Evolutionary conservation across 2,113 vertebrate genomes (phyloP), one percentile per base, ranked within the genome.

Genomic region (Crypturellus undulatus): DNA sequence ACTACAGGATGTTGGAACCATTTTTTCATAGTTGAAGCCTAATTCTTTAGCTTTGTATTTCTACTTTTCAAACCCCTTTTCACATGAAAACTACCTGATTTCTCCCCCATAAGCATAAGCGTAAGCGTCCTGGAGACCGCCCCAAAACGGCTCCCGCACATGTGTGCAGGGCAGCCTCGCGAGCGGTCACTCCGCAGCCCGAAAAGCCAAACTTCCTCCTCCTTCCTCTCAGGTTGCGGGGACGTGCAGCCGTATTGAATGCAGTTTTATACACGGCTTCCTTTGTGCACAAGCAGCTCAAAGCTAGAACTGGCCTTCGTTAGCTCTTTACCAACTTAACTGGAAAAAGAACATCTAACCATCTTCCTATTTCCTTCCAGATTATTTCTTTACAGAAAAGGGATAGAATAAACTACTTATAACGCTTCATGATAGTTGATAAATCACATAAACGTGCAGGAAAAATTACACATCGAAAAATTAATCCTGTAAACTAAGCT

Each of bases 351-450:
- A 0, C 15, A 51, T 43, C 28, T 26, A 60, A 45, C 34, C 36
- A 64, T 45, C n/a, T 30, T 32, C 0, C 0, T 8, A 12, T 30
- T 83, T 77, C 73, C n/a, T 30, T 43, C 76, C 34, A 65, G 52
- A 32, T 36, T 36, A 67, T 3, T 91, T 83, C n/a, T 88, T 93
- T 72, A 59, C 10, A 79, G 71, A 65, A 86, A 79, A 26, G n/a
- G 30, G 45, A 78, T 0, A 0, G 45, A 94, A 79, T 10, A 69
- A 81, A 16, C 34, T 81, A 64, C 28, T 86, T 76, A 36, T 3
- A 10, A 63, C 84, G 16, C 1, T 43, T 40, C 13, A 21, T 5
- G 30, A 43, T 26, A 88, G 51, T 4, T 9, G 1, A 64, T 49
- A 42, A 80, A 83, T 69, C 34, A 64, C 3, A 32, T 10, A 30